Base-by-base conservation (phyloP, 2,888 invertebrate species). In the Criorhina ranunculi region DNA sequence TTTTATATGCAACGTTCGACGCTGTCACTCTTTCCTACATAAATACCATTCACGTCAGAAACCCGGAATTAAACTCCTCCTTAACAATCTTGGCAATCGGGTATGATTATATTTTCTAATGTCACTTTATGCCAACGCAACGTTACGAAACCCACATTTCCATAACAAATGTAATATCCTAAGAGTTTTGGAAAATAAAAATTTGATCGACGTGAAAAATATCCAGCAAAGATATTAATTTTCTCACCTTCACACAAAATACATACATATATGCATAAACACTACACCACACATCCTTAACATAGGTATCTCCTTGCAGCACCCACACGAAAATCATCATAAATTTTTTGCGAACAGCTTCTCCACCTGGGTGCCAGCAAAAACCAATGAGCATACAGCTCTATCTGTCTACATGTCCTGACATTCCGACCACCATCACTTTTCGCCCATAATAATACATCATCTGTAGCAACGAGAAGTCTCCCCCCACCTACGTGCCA, bases 371-470 rank as follows among this genome's bases (percentile, higher is more conserved):
- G 31, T 17, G 17, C 49, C 49, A 69, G 19, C 51, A 46, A 37
- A n/a, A 57, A 46, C 31, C 40, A 49, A 42, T 40, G 35, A 64
- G 55, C 35, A 64, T 42, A 64, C 73, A 53, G 8, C 62, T 62
- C 62, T 55, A 44, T 73, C 73, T 75, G 33, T 64, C 55, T 55
- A 29, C 37, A 40, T 40, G 40, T 29, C 37, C 40, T 40, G 15
- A 7, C 33, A 31, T 35, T 24, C 51, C 35, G 37, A 40, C 35
- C 24, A 29, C 40, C 40, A 17, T 44, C 46, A n/a, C 29, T 35
- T 73, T 53, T 29, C 8, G 35, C 40, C 24, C 40, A 59, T 49
- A 76, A 59, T 49, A 57, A 67, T 67, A 76, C 40, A 76, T 76
- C 76, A 76, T 33, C 8, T 29, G 40, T 8, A 51, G 49, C 57